phyloP scores from a whole-genome alignment of 2,113 vertebrate genomes.

The Alces alces region DNA sequence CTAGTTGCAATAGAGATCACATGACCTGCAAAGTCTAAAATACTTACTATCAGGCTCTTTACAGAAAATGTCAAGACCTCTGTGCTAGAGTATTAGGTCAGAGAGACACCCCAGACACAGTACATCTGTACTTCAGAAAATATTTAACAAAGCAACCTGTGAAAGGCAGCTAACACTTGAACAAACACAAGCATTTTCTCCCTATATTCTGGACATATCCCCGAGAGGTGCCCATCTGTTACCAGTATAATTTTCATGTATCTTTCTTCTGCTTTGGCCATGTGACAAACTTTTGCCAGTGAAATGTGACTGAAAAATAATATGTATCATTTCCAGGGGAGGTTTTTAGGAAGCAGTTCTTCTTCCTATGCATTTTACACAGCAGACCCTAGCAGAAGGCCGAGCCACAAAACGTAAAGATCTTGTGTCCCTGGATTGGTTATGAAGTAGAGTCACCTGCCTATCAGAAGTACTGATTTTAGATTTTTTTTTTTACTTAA shows the following conservation, averaged over 20 bases:
- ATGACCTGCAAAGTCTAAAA: not conserved
- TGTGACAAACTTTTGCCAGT: not conserved
- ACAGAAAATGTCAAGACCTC: not conserved
- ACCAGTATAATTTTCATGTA: not conserved
- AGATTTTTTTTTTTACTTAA: not conserved
- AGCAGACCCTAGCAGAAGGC: not conserved
- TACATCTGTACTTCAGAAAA: not conserved
- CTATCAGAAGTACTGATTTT: not conserved
- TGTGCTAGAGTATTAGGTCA: not conserved
- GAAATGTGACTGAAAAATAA: not conserved
- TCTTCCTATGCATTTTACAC: not conserved
- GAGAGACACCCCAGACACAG: not conserved
- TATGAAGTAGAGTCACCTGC: not conserved
- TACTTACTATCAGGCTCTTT: not conserved
- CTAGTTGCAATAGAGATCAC: not conserved
- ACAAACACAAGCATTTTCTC: not conserved
- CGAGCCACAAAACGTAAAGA: not conserved
- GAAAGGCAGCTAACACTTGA: not conserved
- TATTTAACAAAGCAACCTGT: not conserved
- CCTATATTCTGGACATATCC: not conserved
- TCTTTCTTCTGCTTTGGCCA: not conserved
- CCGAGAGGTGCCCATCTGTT: not conserved
- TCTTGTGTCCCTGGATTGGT: not conserved
- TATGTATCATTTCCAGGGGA: not conserved
- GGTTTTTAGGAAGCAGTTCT: not conserved